Conservation (phyloP, 2,113 vertebrate genomes). For the Mugil cephalus region DNA sequence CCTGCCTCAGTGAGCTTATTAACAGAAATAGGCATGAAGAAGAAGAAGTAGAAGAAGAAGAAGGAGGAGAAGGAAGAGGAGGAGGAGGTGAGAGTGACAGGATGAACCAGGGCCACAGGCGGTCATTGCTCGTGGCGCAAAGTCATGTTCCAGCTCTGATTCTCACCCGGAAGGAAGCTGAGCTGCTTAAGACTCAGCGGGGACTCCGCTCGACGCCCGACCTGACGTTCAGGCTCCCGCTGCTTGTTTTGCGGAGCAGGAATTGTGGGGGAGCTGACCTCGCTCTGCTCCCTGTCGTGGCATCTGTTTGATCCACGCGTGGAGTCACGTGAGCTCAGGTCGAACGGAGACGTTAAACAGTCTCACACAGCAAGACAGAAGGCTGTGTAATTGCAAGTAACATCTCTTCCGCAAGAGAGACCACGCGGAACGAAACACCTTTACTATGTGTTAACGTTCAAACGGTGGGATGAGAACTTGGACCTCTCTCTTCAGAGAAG, state of each 20-base stretch:
- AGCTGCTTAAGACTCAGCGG: conserved; percentile 27
- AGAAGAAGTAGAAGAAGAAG: too few relatives aligned
- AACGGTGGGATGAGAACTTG: too few relatives aligned
- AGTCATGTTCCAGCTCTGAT: conserved; percentile 39
- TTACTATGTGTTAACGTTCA: too few relatives aligned
- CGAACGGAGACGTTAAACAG: neutral
- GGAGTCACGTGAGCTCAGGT: neutral
- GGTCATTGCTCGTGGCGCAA: neutral
- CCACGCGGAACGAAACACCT: too few relatives aligned
- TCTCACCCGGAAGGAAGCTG: conserved; percentile 18
- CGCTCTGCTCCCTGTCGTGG: conserved; percentile 6
- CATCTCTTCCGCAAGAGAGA: neutral
- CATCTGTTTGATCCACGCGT: conserved; percentile 26
- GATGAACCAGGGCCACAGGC: conserved; percentile 4
- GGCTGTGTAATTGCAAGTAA: neutral
- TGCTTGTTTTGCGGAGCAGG: conserved; percentile 57
- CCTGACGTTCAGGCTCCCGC: conserved; percentile 35
- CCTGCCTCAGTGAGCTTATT: conserved; percentile 62
- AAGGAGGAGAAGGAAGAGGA: neutral
- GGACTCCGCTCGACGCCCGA: conserved; percentile 30
- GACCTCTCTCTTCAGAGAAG: too few relatives aligned
- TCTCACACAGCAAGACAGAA: neutral
- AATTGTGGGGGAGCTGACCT: conserved; percentile 32
- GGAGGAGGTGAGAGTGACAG: too few relatives aligned
- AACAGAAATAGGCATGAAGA: neutral